A percentile compares a stretch with the other conserved stretches of the same genome.
Conservation (phyloP, 2,888 invertebrate genomes). For the Torymus aiolomorphi region DNA sequence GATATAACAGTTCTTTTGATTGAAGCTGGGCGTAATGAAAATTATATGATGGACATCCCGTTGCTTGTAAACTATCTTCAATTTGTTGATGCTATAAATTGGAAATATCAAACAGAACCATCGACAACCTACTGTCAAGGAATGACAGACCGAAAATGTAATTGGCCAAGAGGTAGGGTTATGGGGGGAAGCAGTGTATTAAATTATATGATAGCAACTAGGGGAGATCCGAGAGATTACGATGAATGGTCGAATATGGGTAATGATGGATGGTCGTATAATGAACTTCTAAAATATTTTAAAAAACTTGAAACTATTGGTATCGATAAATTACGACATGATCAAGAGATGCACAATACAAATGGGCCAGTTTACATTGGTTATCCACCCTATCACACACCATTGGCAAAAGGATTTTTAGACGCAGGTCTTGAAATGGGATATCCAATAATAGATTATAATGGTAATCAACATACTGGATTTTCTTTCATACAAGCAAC, state of each 20-base stretch:
- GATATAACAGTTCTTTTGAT: slow-evolving; percentile 83
- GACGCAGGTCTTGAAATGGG: slow-evolving; percentile 81
- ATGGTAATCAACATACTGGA: slow-evolving; percentile 80
- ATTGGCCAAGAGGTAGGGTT: slow-evolving; percentile 81
- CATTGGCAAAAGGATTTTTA: slow-evolving; percentile 80
- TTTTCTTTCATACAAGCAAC: slow-evolving; percentile 81
- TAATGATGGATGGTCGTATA: slow-evolving; percentile 85
- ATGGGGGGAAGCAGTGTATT: slow-evolving; percentile 89
- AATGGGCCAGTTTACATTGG: slow-evolving; percentile 80
- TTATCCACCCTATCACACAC: slow-evolving; percentile 77
- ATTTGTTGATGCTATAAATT: slow-evolving; percentile 82
- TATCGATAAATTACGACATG: slow-evolving; percentile 71
- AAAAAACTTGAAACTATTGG: slow-evolving; percentile 86
- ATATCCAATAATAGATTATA: slow-evolving; percentile 80
- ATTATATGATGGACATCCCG: slow-evolving; percentile 85
- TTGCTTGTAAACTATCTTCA: slow-evolving; percentile 85
- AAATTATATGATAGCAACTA: slow-evolving; percentile 88
- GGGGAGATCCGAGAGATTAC: slow-evolving; percentile 85
- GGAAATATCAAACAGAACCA: slow-evolving; percentile 89
- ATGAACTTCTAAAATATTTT: slow-evolving; percentile 85
- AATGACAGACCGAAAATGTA: slow-evolving; percentile 69
- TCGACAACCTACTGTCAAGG: slow-evolving; percentile 84
- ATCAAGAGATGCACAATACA: slow-evolving; percentile 78
- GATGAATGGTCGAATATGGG: slow-evolving; percentile 85
- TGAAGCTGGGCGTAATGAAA: slow-evolving; percentile 85